A percentile compares a stretch with the other conserved stretches of the same genome.
These are phyloP conservation scores for Galerucella calmariensis DNA, from an alignment of 2,888 invertebrate genomes.

Conservation along the genomic window DNA sequence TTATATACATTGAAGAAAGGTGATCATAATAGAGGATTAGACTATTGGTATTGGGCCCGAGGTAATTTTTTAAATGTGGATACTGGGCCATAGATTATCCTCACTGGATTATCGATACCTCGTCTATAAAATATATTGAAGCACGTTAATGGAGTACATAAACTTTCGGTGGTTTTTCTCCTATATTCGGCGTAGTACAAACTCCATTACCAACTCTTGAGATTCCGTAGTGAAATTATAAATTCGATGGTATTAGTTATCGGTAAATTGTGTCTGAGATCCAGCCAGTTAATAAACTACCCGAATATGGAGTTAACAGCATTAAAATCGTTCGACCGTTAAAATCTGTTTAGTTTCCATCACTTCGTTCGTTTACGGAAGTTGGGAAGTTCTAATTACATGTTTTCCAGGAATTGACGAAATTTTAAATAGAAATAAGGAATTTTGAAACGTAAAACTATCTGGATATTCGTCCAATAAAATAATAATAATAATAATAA, in stretches of 20 bases:
- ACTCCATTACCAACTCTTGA: background rate
- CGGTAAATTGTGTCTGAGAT: constrained; percentile 15
- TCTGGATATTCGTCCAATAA: no score
- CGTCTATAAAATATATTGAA: background rate
- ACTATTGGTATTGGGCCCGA: no score
- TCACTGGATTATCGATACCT: no score
- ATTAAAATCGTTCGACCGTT: constrained; percentile 19
- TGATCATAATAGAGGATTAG: no score
- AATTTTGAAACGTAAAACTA: no score
- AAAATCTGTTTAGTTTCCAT: constrained; percentile 3
- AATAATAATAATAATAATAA: no score
- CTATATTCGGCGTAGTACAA: background rate
- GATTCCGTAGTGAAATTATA: background rate
- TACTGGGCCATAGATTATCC: no score
- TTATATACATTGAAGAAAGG: no score
- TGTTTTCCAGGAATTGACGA: background rate
- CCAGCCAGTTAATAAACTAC: background rate
- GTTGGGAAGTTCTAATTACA: background rate
- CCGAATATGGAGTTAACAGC: constrained; percentile 9
- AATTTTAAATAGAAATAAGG: background rate
- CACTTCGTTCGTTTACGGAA: background rate
- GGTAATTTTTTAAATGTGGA: no score
- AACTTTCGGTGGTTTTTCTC: background rate
- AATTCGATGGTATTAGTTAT: constrained; percentile 9
- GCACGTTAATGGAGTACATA: background rate